These are phyloP conservation scores for Akabosia matsudoensis DNA, from an alignment of 1,140 invertebrate genomes.

Conservation along the genomic window DNA sequence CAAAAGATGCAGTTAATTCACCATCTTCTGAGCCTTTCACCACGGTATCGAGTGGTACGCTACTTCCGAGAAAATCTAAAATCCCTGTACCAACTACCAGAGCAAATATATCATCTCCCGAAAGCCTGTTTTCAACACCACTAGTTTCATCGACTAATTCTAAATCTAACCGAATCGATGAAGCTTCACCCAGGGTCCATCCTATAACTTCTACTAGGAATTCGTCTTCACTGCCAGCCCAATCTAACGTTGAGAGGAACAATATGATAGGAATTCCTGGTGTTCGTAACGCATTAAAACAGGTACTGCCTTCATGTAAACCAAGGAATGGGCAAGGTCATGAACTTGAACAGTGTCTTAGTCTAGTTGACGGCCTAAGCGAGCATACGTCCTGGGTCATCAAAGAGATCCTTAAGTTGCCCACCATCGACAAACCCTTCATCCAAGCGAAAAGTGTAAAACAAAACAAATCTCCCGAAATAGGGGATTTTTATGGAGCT, in stretches of 20 bases:
- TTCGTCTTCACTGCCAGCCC: too few relatives aligned
- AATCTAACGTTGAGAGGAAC: background rate
- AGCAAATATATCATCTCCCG: background rate
- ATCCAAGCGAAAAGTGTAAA: background rate
- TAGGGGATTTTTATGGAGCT: background rate
- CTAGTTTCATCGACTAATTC: background rate
- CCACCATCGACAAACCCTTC: background rate
- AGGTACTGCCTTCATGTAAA: background rate
- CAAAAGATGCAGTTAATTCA: background rate
- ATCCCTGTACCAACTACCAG: conserved; percentile 11
- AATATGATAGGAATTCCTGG: background rate
- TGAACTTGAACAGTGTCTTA: background rate
- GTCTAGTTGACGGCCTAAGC: background rate
- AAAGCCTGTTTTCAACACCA: background rate
- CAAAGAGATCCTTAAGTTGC: background rate
- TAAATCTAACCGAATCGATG: background rate
- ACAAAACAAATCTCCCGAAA: background rate
- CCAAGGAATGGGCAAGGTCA: background rate
- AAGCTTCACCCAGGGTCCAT: too few relatives aligned
- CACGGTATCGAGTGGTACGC: background rate
- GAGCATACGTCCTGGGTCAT: background rate
- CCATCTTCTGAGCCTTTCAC: background rate
- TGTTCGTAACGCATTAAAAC: background rate
- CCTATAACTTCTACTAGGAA: too few relatives aligned
- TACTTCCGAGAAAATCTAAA: background rate